Evolutionary conservation across 1,140 invertebrate species (phyloP), one percentile per base, ranked within the genome.

Genomic region (Drosophila murphyi): DNA sequence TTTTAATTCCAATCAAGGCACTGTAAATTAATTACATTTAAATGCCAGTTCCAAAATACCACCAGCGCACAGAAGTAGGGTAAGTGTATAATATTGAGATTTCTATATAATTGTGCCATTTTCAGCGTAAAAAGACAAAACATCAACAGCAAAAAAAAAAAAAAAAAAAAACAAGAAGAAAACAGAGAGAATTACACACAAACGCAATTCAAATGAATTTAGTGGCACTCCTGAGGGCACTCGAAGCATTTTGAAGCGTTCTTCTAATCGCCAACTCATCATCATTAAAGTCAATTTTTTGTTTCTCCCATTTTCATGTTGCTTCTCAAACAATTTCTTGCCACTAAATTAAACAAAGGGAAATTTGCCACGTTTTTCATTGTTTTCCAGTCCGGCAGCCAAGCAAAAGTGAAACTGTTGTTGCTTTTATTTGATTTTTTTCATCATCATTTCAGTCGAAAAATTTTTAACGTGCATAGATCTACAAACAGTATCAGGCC

Each of bases 331-430:
- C 80, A 76, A 80, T 85, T 78, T 78, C 82, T 80, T 72, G 78
- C 80, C 63, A 85, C 79, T 72, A 86, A 89, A 70, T 86, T 65
- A 75, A 82, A 91, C 88, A 91, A 91, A 85, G 55, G 73, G 72
- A 91, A 91, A 91, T 90, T 90, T 91, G 89, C 87, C 88, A 91
- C 87, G 82, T 91, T 91, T 91, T 82, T 78, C 82, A 91, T 91
- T 91, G 89, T 91, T 79, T 85, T 80, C 72, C 75, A 77, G 65
- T 80, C 72, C 75, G 74, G 65, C 35, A 65, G 45, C 41, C 61
- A 62, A 56, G 54, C 55, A 86, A 87, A 88, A 88, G 83, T 88
- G 83, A 89, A 88, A 89, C 72, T 88, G 65, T 67, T 88, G 76
- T 65, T 86, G 43, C 62, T 69, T 51, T 12, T 59, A 41, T 68